Evolutionary conservation across 1,140 invertebrate species (phyloP).

Genomic region (Solen grandis): DNA sequence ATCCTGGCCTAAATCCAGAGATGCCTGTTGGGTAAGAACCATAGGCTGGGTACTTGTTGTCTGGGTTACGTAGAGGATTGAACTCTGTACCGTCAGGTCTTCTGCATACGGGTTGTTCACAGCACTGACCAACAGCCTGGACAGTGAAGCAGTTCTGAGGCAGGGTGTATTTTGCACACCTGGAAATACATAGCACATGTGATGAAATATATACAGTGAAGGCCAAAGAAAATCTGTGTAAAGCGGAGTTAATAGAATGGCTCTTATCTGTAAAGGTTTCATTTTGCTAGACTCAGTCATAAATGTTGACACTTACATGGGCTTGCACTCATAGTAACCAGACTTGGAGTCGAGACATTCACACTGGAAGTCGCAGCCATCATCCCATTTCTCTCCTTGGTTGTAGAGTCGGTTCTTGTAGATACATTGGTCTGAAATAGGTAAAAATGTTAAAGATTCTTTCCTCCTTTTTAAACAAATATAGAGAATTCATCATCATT

Average conservation of each 20-base stretch:
- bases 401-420: slow-evolving; percentile 49
- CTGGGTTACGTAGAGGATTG: slow-evolving; percentile 59
- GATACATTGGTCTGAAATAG: slow-evolving; percentile 48
- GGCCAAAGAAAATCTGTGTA: no score
- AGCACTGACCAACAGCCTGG: slow-evolving; percentile 60
- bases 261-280: no score
- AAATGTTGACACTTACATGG: slow-evolving; percentile 37
- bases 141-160: slow-evolving; percentile 51
- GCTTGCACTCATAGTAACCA: slow-evolving; percentile 53
- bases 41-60: slow-evolving; percentile 61
- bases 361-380: slow-evolving; percentile 17
- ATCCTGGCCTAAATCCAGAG: slow-evolving; percentile 69
- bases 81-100: slow-evolving; percentile 63
- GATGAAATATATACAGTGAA: no score
- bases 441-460: no score
- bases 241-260: no score
- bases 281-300: no score
- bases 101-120: slow-evolving; percentile 62
- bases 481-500: no score
- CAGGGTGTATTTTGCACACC: slow-evolving; percentile 59
- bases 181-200: slow-evolving; percentile 26
- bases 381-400: slow-evolving; percentile 45
- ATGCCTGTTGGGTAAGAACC: slow-evolving; percentile 61
- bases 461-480: no score
- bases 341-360: slow-evolving; percentile 33